Percentiles rank a stretch among this genome's conserved stretches.
Conservation (phyloP, 2,888 invertebrate genomes). For the Heliconius sara region DNA sequence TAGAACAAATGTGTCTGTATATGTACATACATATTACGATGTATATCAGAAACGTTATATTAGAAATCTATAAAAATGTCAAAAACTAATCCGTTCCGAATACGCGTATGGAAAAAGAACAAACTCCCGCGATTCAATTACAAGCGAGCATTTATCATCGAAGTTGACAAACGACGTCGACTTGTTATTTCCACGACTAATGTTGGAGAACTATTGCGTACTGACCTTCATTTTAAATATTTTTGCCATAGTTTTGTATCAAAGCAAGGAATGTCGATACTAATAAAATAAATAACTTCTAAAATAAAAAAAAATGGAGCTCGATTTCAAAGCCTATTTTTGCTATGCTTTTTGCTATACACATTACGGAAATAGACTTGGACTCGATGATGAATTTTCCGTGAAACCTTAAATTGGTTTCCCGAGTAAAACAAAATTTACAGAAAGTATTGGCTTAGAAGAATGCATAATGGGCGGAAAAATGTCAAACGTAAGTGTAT, state of each 20-base stretch:
- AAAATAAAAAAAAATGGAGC: background rate
- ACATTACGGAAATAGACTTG: slow-evolving; percentile 5
- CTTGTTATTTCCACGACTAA: slow-evolving; percentile 58
- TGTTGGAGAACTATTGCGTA: slow-evolving; percentile 56
- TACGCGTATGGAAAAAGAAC: slow-evolving; percentile 46
- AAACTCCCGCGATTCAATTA: slow-evolving; percentile 56
- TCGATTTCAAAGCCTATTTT: background rate
- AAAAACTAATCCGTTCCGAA: slow-evolving; percentile 47
- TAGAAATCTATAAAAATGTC: slow-evolving; percentile 45
- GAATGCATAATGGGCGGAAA: slow-evolving; percentile 78
- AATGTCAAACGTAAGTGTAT: slow-evolving; percentile 79
- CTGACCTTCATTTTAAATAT: slow-evolving; percentile 49
- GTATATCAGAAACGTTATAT: slow-evolving; percentile 15
- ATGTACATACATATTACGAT: background rate
- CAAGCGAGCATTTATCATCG: slow-evolving; percentile 58
- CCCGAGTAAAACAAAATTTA: slow-evolving; percentile 54
- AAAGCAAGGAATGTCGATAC: background rate
- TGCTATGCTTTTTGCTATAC: background rate
- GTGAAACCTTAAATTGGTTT: slow-evolving; percentile 38
- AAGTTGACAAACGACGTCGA: slow-evolving; percentile 58
- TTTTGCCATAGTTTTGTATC: slow-evolving; percentile 41
- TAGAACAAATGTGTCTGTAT: too few relatives aligned
- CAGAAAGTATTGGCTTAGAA: slow-evolving; percentile 68
- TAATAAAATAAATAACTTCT: background rate
- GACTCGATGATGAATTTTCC: slow-evolving; percentile 25